phyloP scores from a whole-genome alignment of 2,797 vertebrate genomes.

The Argya squamiceps region DNA sequence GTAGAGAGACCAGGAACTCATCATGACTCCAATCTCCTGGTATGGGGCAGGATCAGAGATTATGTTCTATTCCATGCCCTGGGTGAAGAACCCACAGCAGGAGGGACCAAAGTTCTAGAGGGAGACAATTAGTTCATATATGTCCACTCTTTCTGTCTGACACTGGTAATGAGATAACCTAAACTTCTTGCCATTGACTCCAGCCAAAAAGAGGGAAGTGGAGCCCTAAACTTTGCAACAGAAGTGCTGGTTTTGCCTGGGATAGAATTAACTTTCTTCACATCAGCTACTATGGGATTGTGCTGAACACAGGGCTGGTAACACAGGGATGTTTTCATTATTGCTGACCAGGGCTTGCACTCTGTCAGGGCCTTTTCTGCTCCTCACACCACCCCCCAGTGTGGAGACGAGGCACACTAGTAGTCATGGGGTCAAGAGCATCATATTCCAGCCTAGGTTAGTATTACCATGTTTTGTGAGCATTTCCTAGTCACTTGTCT shows the following conservation, averaged over 20 bases:
- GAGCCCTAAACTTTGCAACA: background rate
- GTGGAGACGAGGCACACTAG: background rate
- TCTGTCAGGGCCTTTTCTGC: background rate
- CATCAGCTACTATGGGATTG: background rate
- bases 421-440: background rate
- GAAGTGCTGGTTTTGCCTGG: background rate
- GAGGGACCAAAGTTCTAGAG: background rate
- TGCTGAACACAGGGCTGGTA: background rate
- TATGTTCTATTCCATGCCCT: background rate
- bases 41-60: background rate
- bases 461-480: background rate
- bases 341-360: background rate
- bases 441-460: background rate
- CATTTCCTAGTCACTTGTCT: background rate
- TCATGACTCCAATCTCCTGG: background rate
- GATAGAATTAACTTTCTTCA: background rate
- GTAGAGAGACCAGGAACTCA: background rate
- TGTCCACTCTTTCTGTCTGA: background rate
- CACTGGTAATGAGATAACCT: background rate
- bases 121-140: background rate
- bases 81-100: background rate
- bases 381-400: background rate
- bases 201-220: background rate
- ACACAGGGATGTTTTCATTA: background rate
- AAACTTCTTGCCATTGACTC: background rate